A percentile compares a stretch with the other conserved stretches of the same genome.
Evolutionary conservation across 2,113 vertebrate species (phyloP).

Genomic region (Uria lomvia): DNA sequence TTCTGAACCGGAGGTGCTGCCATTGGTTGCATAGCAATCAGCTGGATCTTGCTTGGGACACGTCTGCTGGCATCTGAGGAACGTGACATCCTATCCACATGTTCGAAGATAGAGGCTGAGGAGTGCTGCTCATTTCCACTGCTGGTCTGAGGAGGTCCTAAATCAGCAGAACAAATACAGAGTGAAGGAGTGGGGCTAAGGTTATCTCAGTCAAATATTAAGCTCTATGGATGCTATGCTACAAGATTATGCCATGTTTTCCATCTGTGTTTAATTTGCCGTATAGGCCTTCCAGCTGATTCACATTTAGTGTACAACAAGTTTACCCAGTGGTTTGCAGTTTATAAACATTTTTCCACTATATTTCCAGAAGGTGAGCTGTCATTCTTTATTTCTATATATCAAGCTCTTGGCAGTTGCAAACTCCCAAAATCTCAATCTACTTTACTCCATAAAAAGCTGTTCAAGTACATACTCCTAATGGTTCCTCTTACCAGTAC

Average conservation of each 20-base stretch:
- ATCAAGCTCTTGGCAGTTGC: constrained; percentile 8
- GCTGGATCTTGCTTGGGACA: constrained; percentile 91
- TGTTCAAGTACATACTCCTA: background rate
- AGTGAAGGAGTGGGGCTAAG: background rate
- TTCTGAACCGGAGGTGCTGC: constrained; percentile 80
- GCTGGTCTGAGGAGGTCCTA: constrained; percentile 82
- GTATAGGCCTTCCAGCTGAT: constrained; percentile 9
- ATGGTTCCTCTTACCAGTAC: background rate
- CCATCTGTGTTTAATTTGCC: background rate
- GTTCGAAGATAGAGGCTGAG: constrained; percentile 93
- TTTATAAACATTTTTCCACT: background rate
- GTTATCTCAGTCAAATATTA: background rate
- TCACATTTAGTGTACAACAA: background rate
- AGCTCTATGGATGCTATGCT: background rate
- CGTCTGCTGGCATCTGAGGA: constrained; percentile 82
- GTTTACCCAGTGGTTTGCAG: background rate
- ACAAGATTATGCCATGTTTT: background rate
- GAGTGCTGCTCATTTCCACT: constrained; percentile 82
- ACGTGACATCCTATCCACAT: constrained; percentile 90
- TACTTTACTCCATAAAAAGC: background rate
- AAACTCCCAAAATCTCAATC: background rate
- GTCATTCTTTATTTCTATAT: constrained; percentile 27
- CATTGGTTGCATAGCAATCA: constrained; percentile 98
- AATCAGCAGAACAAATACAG: background rate
- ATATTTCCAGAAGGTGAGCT: constrained; percentile 12